Evolutionary conservation across 2,888 invertebrate genomes (phyloP).

Genomic region (Cosmopolites sordidus): DNA sequence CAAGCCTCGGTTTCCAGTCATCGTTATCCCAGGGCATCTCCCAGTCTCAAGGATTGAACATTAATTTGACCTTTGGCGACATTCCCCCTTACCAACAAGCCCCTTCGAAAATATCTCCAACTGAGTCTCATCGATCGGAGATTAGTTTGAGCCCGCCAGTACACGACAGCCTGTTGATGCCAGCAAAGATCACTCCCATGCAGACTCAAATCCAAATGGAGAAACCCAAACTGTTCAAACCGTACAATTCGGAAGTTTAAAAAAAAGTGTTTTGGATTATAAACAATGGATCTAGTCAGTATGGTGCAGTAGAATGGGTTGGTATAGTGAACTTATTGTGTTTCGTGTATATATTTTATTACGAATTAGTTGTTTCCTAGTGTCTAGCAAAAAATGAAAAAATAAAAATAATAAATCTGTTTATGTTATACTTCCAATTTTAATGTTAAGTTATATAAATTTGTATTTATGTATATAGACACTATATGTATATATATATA

Average conservation of each 20-base stretch:
- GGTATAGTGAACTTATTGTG: too few species aligned
- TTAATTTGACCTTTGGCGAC: slow-evolving; percentile 37
- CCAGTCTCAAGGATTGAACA: slow-evolving; percentile 38
- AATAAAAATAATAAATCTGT: too few species aligned
- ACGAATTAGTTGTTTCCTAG: too few species aligned
- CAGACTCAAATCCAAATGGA: slow-evolving; percentile 41
- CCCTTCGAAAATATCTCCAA: slow-evolving; percentile 37
- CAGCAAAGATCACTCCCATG: slow-evolving; percentile 39
- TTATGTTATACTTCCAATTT: too few species aligned
- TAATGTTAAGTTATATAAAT: too few species aligned
- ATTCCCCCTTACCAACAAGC: slow-evolving; percentile 31
- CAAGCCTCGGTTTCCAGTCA: slow-evolving; percentile 36
- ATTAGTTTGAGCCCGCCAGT: slow-evolving; percentile 44
- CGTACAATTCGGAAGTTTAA: slow-evolving; percentile 61
- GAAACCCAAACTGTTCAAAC: slow-evolving; percentile 69
- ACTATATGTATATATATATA: too few species aligned
- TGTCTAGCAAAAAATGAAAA: too few species aligned
- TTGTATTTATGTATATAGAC: too few species aligned
- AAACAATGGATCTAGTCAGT: background rate
- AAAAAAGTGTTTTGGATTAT: background rate
- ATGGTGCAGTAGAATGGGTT: too few species aligned
- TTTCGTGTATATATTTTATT: too few species aligned
- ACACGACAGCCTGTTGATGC: slow-evolving; percentile 42
- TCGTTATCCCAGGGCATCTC: slow-evolving; percentile 46
- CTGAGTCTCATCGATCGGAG: slow-evolving; percentile 44